These are phyloP conservation scores for Chelonia mydas DNA, from an alignment of 2,797 vertebrate species.

Conservation along the genomic window DNA sequence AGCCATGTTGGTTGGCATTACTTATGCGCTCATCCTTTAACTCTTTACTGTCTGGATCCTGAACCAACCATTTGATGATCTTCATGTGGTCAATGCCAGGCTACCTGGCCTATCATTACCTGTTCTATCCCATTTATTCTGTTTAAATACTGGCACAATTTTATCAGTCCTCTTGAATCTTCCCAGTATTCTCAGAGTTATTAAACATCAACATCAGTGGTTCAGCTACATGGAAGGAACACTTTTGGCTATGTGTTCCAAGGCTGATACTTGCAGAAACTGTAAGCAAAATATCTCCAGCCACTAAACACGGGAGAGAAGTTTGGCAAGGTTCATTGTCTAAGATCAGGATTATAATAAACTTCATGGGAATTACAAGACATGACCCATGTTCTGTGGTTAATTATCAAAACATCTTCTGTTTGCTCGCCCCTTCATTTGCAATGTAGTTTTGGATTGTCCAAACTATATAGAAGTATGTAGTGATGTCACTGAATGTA, in stretches of 20 bases:
- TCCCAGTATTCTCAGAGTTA: not conserved
- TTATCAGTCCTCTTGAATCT: not conserved
- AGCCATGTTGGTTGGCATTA: not conserved
- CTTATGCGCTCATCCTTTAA: not conserved
- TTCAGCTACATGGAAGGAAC: not conserved
- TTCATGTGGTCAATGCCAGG: not conserved
- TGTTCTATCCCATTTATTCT: not conserved
- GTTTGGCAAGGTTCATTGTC: not conserved
- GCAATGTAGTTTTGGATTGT: slow-evolving; percentile 65
- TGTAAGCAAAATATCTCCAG: not conserved
- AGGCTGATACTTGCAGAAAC: not conserved
- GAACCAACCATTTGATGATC: not conserved
- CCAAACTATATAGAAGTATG: slow-evolving; percentile 70
- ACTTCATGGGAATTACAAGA: not conserved
- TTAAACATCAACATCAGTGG: not conserved
- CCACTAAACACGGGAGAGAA: not conserved
- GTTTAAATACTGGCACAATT: not conserved
- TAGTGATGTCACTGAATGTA: slow-evolving; percentile 76
- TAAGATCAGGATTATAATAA: not conserved
- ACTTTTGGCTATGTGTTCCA: not conserved
- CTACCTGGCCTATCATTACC: not conserved
- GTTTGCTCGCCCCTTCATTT: slow-evolving; percentile 58
- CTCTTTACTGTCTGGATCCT: not conserved
- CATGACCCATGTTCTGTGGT: slow-evolving; percentile 31
- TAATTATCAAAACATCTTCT: slow-evolving; percentile 77